Evolutionary conservation across 2,797 vertebrate genomes (phyloP), one percentile per base, ranked within the genome.

Genomic region (Otus scops): DNA sequence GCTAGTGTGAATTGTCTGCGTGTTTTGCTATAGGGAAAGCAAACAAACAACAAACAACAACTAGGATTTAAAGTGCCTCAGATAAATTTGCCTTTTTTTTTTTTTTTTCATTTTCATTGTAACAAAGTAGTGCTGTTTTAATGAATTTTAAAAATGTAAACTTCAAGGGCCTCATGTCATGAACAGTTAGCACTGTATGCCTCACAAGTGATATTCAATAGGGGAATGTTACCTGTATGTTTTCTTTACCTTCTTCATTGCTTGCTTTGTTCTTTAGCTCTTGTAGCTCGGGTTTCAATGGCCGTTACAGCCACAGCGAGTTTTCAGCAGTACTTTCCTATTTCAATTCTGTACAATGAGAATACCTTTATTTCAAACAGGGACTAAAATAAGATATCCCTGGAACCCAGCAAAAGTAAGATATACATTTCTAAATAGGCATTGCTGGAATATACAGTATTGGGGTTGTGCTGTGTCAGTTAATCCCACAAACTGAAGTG

Each of bases 261-360:
- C 24, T 81, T 63, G 74, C 28, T 21, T 70, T 59, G 38, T 30
- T 27, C 32, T 48, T 90, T 36, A 28, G 11, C 45, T 86, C 48
- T 59, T 41, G 5, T 1, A 57, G 20, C 22, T 67, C 2, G 0
- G 34, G 23, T 32, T 65, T 56, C 20, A 24, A 1, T 45, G 51
- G 8, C 22, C 1, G 0, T 9, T 71, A 9, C 18, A 61, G 17
- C 21, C 41, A 16, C 11, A 12, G 26, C 12, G 57, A 64, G 3
- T 26, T 38, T 48, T 20, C 18, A 53, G 19, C 27, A 61, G 9
- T 50, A 13, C 19, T 76, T 84, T 24, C 9, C 38, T 38, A 6
- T 67, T 84, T 70, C 36, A 45, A 9, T 16, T 59, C 14, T 54
- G 9, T 56, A 28, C 36, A 27, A 1, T 45, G 26, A 80, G 12